Evolutionary conservation across 2,113 vertebrate genomes (phyloP).

Genomic region (Ahaetulla prasina): DNA sequence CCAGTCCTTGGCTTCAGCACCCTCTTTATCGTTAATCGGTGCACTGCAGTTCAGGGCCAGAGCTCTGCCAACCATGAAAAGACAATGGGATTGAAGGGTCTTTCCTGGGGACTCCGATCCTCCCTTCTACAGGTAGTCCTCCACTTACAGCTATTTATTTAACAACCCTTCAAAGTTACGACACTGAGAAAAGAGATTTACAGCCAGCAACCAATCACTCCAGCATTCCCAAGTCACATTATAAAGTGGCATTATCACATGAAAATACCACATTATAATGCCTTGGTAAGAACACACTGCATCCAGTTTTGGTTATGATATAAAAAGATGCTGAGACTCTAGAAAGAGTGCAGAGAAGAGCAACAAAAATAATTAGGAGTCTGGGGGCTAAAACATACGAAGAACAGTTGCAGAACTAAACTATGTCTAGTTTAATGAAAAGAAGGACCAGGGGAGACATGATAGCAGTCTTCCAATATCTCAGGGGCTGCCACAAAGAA

Average conservation of each 20-base stretch:
- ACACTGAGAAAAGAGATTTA: background rate
- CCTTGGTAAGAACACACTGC: background rate
- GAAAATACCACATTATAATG: background rate
- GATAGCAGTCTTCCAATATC: background rate
- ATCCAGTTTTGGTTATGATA: background rate
- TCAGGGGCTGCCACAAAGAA: background rate
- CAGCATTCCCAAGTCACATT: background rate
- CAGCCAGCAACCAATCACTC: background rate
- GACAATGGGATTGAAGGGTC: background rate
- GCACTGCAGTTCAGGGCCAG: slow-evolving; percentile 92
- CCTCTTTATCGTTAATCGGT: slow-evolving; percentile 83
- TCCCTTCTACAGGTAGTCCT: background rate
- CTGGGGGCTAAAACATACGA: background rate
- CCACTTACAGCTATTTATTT: no score
- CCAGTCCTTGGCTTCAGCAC: slow-evolving; percentile 91
- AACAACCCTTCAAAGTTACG: background rate
- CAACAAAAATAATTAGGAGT: background rate
- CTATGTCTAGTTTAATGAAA: no score
- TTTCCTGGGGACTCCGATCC: background rate
- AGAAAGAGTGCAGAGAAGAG: background rate
- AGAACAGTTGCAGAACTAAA: background rate
- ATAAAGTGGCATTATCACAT: background rate
- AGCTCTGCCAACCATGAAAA: slow-evolving; percentile 69
- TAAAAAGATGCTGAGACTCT: background rate
- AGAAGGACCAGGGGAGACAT: background rate